These are phyloP conservation scores for Dendrocincla fuliginosa DNA, from an alignment of 2,797 vertebrate species.

Conservation along the genomic window DNA sequence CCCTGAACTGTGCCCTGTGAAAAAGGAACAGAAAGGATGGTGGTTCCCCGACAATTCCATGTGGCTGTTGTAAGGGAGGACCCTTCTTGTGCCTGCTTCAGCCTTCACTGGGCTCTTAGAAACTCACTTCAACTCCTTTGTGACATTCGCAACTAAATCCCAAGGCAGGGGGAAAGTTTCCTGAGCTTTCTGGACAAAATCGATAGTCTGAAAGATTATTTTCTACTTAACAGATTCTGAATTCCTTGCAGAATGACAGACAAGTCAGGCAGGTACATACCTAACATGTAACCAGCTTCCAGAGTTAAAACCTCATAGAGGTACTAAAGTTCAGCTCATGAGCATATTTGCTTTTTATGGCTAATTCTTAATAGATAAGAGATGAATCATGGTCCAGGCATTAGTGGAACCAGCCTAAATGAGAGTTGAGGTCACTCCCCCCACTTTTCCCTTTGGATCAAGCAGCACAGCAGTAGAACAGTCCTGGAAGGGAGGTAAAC, in stretches of 20 bases:
- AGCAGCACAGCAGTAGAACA: neutral
- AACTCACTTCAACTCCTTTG: neutral
- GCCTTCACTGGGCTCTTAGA: neutral
- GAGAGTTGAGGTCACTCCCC: neutral
- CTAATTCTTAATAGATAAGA: conserved; percentile 41
- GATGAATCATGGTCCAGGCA: conserved; percentile 15
- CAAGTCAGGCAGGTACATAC: neutral
- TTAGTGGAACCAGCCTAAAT: neutral
- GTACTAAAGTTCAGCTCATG: conserved; percentile 38
- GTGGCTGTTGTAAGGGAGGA: neutral
- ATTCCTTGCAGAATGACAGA: neutral
- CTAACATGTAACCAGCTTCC: neutral
- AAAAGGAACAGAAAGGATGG: neutral
- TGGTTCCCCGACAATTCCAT: neutral
- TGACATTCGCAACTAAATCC: neutral
- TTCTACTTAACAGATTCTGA: neutral
- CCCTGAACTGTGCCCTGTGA: neutral
- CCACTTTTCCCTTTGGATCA: neutral
- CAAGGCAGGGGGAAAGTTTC: neutral
- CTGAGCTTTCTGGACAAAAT: neutral
- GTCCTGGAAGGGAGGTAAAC: neutral
- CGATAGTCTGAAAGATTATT: neutral
- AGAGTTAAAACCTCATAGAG: neutral
- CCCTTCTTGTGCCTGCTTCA: neutral
- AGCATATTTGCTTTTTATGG: neutral